Base-by-base conservation (phyloP, 1,140 invertebrate genomes). In the Meloidogyne floridensis region DNA sequence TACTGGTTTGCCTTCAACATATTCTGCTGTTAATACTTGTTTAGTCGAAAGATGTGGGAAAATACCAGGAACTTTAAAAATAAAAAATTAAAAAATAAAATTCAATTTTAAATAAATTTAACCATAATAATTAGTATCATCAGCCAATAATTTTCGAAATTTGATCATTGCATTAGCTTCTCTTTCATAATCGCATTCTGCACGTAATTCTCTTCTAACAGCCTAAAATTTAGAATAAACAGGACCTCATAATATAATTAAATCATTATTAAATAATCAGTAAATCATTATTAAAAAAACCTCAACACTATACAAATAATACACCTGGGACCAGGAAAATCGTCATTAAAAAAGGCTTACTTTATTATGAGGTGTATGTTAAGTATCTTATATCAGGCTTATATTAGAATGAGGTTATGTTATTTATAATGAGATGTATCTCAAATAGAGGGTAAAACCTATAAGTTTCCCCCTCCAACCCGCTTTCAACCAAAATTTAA, bases 111-210 rank as follows among this genome's bases (percentile, higher is more conserved):
- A 56, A 43, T 51, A 43, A 42, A 18, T 47, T 47, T 47, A 72
- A 79, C 77, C 65, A 91, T 94, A 90, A 56, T 84, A 94, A 92
- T 95, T 96, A 81, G 95, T 93, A 11, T 93, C 92, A 90, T 95
- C 94, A 11, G 93, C 92, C 51, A 98, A 91, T 54, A 98, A 90
- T 77, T 93, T 89, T 86, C 93, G 94, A 90, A 95, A 96, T 90
- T 93, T 94, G 85, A 92, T 93, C 0, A 94, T 94, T 90, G 95
- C 97, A 85, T 95, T 93, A 2, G 95, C 95, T 92, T 99, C 98
- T 79, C 96, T 92, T 0, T 93, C 87, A 89, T 99, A 99, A 92
- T 99, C 95, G 43, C 98, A 97, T 92, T 99, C 98, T 95, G 95
- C 97, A 0, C 93, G 92, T 4, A 99, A 91, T 92, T 99, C 98